A percentile compares a stretch with the other conserved stretches of the same genome.
phyloP scores from a whole-genome alignment of 2,888 invertebrate species.

The Amaurobius ferox region DNA sequence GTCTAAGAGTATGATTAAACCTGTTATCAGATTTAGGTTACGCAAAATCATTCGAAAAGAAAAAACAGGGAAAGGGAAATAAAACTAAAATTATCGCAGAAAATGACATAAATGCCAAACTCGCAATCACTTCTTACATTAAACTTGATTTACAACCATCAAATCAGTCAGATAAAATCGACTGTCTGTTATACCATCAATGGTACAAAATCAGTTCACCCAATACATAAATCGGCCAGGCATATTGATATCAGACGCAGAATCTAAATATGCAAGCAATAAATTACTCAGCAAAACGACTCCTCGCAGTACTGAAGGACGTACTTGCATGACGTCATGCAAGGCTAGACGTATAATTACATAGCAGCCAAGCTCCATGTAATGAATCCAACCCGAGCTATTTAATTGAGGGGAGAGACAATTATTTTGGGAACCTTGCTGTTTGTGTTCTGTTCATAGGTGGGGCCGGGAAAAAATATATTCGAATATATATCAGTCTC shows the following conservation, averaged over 20 bases:
- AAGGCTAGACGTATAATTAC: slow-evolving; percentile 13
- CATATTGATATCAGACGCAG: neutral
- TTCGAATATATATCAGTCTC: slow-evolving; percentile 53
- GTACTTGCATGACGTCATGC: neutral
- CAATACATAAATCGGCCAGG: neutral
- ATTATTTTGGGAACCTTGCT: slow-evolving; percentile 50
- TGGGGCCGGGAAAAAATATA: slow-evolving; percentile 28
- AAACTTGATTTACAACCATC: neutral
- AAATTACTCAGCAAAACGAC: slow-evolving; percentile 1
- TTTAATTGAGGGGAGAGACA: slow-evolving; percentile 17
- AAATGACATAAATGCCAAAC: too few relatives aligned
- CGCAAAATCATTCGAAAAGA: too few relatives aligned
- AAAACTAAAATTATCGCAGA: too few relatives aligned
- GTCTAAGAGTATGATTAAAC: too few relatives aligned
- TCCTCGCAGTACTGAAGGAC: neutral
- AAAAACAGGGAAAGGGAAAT: too few relatives aligned
- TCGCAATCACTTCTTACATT: too few relatives aligned
- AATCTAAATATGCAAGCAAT: slow-evolving; percentile 12
- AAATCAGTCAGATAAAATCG: neutral
- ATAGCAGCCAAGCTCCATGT: neutral
- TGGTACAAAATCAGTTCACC: neutral
- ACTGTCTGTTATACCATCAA: neutral
- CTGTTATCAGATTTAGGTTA: too few relatives aligned
- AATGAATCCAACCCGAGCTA: slow-evolving; percentile 1
- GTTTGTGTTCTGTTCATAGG: slow-evolving; percentile 23